Conservation (phyloP, 1,140 invertebrate species). For the Limonius californicus region DNA sequence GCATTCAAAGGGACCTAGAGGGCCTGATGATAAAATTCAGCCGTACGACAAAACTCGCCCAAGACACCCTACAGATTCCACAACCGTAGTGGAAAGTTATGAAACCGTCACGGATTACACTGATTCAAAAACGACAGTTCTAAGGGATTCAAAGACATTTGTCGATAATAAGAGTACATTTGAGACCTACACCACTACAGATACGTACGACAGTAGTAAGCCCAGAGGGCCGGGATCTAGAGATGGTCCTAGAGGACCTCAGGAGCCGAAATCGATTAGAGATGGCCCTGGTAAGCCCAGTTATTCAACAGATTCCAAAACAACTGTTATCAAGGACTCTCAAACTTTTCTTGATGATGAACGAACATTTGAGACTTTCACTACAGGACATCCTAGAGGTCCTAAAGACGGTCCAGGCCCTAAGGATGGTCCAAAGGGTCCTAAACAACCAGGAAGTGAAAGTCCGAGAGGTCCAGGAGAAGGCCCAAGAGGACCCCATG, state of each 20-base stretch:
- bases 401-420: neutral
- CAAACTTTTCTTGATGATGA: conserved; percentile 12
- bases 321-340: conserved; percentile 9
- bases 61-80: neutral
- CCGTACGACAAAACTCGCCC: neutral
- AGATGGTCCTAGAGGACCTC: conserved; percentile 16
- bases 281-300: neutral
- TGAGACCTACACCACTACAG: conserved; percentile 30
- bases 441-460: neutral
- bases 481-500: no score
- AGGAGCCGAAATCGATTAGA: neutral
- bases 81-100: conserved; percentile 19
- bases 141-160: conserved; percentile 31
- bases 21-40: no score
- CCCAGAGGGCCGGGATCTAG: conserved; percentile 22
- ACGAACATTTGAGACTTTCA: neutral
- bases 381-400: neutral
- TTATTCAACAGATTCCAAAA: conserved; percentile 5
- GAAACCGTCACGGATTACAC: conserved; percentile 29
- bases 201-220: neutral
- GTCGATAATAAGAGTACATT: neutral
- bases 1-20: neutral
- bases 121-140: conserved; percentile 31
- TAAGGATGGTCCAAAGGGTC: neutral
- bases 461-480: neutral